A percentile compares a stretch with the other conserved stretches of the same genome.
Evolutionary conservation across 2,888 invertebrate genomes (phyloP).

Genomic region (Apocheima hispidaria): DNA sequence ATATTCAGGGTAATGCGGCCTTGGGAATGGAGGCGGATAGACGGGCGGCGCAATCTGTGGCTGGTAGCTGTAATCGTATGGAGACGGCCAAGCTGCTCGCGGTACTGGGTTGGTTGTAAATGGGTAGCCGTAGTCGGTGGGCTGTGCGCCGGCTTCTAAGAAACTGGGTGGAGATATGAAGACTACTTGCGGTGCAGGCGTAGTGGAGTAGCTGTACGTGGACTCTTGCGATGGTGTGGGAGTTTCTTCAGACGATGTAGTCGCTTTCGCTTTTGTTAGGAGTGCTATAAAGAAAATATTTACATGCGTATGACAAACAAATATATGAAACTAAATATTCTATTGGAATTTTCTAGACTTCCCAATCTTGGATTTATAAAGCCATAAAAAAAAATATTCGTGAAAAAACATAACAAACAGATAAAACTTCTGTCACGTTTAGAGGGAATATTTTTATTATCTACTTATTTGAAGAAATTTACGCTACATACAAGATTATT

Average conservation of each 20-base stretch:
- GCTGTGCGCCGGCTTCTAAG: conserved; percentile 45
- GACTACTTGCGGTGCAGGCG: conserved; percentile 50
- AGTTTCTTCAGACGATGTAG: conserved; percentile 36
- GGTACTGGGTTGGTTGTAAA: conserved; percentile 42
- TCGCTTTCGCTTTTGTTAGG: conserved; percentile 43
- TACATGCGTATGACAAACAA: no score
- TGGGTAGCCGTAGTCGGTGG: conserved; percentile 48
- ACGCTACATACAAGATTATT: no score
- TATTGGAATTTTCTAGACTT: no score
- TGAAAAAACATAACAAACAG: no score
- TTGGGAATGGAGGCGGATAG: conserved; percentile 40
- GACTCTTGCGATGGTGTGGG: conserved; percentile 45
- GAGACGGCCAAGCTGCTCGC: conserved; percentile 48
- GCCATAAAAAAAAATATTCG: no score
- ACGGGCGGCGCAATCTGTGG: conserved; percentile 42
- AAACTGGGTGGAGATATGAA: conserved; percentile 47
- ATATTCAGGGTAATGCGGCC: conserved; percentile 40
- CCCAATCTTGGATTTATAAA: no score
- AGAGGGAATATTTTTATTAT: no score
- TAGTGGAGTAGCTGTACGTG: conserved; percentile 57
- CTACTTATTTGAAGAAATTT: no score
- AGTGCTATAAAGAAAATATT: conserved; percentile 49
- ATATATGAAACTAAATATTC: no score
- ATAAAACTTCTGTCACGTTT: no score
- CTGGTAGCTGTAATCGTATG: conserved; percentile 44